Conservation (phyloP, 1,140 invertebrate genomes). For the Stegodyphus dumicola region DNA sequence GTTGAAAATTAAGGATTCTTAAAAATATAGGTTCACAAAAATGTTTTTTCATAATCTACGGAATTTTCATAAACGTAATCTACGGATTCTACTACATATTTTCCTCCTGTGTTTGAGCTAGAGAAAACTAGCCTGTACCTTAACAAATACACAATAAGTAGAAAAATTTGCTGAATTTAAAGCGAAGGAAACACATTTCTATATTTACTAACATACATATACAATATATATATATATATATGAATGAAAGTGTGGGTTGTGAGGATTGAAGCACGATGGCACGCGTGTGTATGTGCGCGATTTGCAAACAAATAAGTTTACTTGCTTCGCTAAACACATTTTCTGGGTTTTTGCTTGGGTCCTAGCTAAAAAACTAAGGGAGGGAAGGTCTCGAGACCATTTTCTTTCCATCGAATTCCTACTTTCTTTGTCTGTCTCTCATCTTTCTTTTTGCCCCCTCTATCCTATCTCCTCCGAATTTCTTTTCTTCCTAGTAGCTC, state of each 20-base stretch:
- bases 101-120: not conserved
- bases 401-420: conserved; percentile 33
- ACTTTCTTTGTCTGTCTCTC: not conserved
- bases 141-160: conserved; percentile 25
- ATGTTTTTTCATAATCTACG: no score
- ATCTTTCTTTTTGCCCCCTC: not conserved
- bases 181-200: not conserved
- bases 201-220: not conserved
- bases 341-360: conserved; percentile 5
- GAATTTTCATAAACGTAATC: no score
- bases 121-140: conserved; percentile 5
- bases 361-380: conserved; percentile 22
- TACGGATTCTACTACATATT: no score
- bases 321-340: conserved; percentile 13
- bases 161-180: conserved; percentile 33
- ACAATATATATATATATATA: conserved; percentile 19
- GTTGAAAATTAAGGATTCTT: no score
- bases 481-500: conserved; percentile 23
- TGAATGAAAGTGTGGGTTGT: not conserved
- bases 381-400: conserved; percentile 17
- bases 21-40: no score
- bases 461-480: conserved; percentile 3
- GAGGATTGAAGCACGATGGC: no score
- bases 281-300: not conserved
- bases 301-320: conserved; percentile 50